Conservation (phyloP, 37 sponge, comb jelly and placozoan genomes). For the Geodia barretti region DNA sequence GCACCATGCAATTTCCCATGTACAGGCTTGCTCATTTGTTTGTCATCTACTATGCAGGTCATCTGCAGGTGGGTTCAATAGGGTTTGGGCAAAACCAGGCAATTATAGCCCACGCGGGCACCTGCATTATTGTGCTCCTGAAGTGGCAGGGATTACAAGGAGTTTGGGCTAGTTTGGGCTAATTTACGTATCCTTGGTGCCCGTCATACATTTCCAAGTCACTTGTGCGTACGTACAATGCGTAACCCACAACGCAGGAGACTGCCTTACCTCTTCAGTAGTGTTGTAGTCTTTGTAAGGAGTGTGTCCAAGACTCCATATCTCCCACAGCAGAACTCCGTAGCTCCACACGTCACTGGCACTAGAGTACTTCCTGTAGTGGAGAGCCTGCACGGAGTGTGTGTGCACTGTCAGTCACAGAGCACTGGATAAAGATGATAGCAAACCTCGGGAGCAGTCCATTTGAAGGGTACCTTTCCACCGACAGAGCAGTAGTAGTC, state of each 20-base stretch:
- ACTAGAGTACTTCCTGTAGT: conserved; percentile 17
- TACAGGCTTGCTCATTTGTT: too few relatives aligned
- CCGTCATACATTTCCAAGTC: too few relatives aligned
- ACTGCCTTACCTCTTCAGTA: conserved; percentile 3
- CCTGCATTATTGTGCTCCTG: too few relatives aligned
- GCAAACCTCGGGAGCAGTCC: conserved; percentile 28
- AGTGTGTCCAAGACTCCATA: conserved; percentile 28
- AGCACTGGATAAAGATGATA: not conserved
- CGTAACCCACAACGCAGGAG: too few relatives aligned
- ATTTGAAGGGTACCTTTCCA: conserved; percentile 23
- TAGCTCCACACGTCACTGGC: conserved; percentile 37
- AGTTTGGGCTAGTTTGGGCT: too few relatives aligned
- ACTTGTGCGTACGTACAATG: not conserved
- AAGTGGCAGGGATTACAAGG: too few relatives aligned
- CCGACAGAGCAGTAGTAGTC: conserved; percentile 13
- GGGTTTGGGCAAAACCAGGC: too few relatives aligned
- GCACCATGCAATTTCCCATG: too few relatives aligned
- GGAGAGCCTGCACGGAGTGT: not conserved
- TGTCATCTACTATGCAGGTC: too few relatives aligned
- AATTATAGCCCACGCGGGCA: too few relatives aligned
- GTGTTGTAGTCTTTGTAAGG: conserved; percentile 3
- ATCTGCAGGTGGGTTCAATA: too few relatives aligned
- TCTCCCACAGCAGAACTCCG: conserved; percentile 21
- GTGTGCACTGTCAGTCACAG: not conserved
- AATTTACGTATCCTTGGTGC: too few relatives aligned